Base-by-base conservation (phyloP, 2,113 vertebrate species). In the Lathamus discolor region DNA sequence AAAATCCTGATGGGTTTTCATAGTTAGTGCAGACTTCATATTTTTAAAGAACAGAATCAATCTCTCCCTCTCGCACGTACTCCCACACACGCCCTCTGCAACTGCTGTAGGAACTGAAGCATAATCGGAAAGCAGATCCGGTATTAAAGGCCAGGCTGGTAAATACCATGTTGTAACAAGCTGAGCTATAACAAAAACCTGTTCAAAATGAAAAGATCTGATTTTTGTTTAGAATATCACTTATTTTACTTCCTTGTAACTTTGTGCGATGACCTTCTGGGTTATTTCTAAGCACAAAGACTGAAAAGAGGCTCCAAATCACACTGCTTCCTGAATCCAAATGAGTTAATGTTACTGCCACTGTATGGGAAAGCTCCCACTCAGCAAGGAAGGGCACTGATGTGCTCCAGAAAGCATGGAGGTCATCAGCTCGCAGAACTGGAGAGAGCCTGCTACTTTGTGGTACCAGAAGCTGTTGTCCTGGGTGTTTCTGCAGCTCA, bases 21-120 rank as follows among this genome's bases (percentile, higher is more conserved):
- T 51, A 88, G 67, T 92, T 73, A 93, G 88, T 13, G 54, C 90
- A 96, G 92, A 89, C 88, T 94, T 94, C 94, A 96, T 86, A 90
- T 93, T 96, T 95, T 79, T 74, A 88, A 90, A 96, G 90, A 95
- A 96, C 93, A 91, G 86, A 94, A 95, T 96, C 94, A 92, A 95
- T 96, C 91, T 95, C 86, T 75, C 72, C 62, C 93, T 91, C 88
- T 83, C 4, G 2, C 92, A 92, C 27, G 17, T 88, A 95, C 95
- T 5, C 96, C 95, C 95, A 96, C 96, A 82, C 69, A 75, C 39
- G 8, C 91, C 88, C 93, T 92, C 92, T 93, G 93, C 95, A 96
- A 96, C 92, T 95, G 95, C 86, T 93, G 88, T 48, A 96, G 64
- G 93, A 94, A 94, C 83, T 88, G 92, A 96, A 81, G 90, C 88